Conservation (phyloP, 2,888 invertebrate genomes). For the Limnephilus auricula region DNA sequence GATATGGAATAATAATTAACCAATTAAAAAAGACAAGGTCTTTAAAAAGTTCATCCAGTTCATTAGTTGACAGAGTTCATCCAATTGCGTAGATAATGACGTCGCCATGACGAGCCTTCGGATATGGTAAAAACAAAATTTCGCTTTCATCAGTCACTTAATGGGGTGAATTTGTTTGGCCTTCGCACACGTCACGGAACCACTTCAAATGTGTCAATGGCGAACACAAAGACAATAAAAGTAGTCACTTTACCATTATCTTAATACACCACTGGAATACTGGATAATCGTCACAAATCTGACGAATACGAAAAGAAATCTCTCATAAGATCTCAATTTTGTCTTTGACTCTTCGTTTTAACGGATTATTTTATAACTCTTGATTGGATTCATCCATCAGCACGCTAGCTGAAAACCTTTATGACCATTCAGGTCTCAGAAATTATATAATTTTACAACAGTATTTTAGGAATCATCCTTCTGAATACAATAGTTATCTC, state of each 20-base stretch:
- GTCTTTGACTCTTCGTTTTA: no score
- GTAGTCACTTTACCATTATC: neutral
- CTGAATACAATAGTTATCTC: neutral
- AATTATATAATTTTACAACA: neutral
- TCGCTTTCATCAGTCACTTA: neutral
- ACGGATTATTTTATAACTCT: neutral
- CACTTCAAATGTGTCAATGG: neutral
- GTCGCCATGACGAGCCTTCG: neutral
- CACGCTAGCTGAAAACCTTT: neutral
- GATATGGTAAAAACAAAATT: neutral
- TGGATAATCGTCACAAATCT: neutral
- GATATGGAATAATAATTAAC: neutral
- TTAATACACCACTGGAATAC: neutral
- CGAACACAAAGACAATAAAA: neutral
- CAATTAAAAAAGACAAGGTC: neutral
- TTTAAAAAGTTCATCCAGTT: neutral
- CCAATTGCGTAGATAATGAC: neutral
- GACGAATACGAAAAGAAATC: neutral
- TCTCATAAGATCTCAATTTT: neutral
- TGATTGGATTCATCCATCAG: neutral
- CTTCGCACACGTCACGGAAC: neutral
- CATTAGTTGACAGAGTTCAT: neutral
- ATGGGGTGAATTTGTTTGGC: conserved; percentile 2
- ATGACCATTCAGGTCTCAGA: neutral
- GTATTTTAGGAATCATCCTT: neutral